Conservation (phyloP, 2,113 vertebrate genomes). For the Holacanthus passer region DNA sequence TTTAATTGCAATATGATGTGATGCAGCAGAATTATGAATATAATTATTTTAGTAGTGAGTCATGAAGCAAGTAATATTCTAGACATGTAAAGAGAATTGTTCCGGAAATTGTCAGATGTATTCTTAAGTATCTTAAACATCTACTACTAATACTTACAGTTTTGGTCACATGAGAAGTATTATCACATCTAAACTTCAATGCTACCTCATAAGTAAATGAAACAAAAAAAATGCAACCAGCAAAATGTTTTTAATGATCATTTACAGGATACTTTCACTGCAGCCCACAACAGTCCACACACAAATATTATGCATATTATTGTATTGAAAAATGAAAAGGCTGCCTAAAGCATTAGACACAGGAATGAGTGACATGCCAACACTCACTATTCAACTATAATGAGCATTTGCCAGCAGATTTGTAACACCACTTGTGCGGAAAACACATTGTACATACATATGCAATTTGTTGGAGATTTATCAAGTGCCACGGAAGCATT, state of each 20-base stretch:
- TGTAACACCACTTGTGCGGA: neutral
- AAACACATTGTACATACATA: neutral
- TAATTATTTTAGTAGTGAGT: neutral
- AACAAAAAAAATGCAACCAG: neutral
- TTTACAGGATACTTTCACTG: neutral
- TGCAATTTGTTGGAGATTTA: constrained; percentile 2
- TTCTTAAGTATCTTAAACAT: neutral
- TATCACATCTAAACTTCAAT: neutral
- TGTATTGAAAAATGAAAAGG: neutral
- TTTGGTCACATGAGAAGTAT: neutral
- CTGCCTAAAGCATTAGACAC: neutral
- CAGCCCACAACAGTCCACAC: too few species aligned
- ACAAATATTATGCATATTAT: neutral
- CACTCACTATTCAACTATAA: neutral
- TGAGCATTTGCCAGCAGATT: neutral
- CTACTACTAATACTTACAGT: neutral
- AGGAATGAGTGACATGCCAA: neutral
- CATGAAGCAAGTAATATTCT: neutral
- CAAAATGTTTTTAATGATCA: neutral
- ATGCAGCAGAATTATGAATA: neutral
- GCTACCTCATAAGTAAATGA: too few species aligned
- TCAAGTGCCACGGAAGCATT: neutral
- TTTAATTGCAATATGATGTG: constrained; percentile 2
- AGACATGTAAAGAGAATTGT: neutral
- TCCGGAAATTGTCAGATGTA: neutral